Conservation (phyloP, 2,888 invertebrate species). For the Ceraclea dissimilis region DNA sequence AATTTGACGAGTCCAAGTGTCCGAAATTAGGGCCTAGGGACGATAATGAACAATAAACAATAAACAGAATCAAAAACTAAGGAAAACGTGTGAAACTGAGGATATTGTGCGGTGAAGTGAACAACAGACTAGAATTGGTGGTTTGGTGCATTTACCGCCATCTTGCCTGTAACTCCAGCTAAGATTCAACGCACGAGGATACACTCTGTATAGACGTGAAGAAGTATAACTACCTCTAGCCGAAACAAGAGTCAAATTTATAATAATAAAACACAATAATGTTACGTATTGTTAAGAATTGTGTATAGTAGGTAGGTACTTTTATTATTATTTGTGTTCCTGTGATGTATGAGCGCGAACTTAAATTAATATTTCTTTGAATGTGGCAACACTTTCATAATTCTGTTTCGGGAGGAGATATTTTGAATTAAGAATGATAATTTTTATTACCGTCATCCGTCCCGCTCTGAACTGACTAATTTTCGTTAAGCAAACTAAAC, state of each 20-base stretch:
- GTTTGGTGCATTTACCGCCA: no score
- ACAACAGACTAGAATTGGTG: no score
- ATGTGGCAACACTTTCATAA: not conserved
- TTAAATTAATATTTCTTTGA: slow-evolving; percentile 2
- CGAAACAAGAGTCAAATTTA: slow-evolving; percentile 1
- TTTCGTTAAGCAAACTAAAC: not conserved
- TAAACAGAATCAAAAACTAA: no score
- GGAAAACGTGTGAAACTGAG: no score
- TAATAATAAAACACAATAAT: not conserved
- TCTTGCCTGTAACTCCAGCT: no score
- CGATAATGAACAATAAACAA: no score
- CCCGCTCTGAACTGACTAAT: not conserved
- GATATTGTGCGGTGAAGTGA: no score
- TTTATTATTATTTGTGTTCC: not conserved
- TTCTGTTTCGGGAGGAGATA: no score
- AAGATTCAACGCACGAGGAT: not conserved
- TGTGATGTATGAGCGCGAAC: not conserved
- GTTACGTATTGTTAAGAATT: not conserved
- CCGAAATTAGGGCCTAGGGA: no score
- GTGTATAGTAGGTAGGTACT: not conserved
- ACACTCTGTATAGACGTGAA: not conserved
- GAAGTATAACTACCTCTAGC: not conserved
- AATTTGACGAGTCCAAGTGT: no score
- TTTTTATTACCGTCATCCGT: not conserved
- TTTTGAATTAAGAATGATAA: not conserved